A percentile compares a stretch with the other conserved stretches of the same genome.
phyloP scores from a whole-genome alignment of 2,797 vertebrate species.

The Diceros bicornis region DNA sequence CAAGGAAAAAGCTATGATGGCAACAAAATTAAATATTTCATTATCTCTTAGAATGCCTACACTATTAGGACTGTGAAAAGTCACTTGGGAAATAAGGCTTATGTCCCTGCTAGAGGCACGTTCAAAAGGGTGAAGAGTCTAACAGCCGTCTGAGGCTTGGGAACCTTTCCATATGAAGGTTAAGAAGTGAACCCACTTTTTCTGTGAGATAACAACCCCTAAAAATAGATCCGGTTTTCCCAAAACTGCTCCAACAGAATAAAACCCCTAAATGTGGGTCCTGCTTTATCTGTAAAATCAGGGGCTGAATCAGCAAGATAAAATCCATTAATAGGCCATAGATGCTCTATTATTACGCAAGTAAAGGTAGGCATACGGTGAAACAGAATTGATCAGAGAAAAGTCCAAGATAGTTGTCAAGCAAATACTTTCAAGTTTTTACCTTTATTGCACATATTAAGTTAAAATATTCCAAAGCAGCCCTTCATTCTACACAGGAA shows the following conservation, averaged over 20 bases:
- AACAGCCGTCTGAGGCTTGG: background rate
- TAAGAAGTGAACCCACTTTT: background rate
- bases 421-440: background rate
- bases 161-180: background rate
- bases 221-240: background rate
- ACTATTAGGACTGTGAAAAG: background rate
- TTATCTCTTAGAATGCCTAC: background rate
- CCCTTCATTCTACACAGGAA: background rate
- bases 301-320: background rate
- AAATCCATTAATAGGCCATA: conserved; percentile 42
- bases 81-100: background rate
- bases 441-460: background rate
- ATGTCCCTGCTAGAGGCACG: background rate
- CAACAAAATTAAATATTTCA: conserved; percentile 17
- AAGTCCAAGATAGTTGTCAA: background rate
- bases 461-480: background rate
- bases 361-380: background rate
- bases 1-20: conserved; percentile 4
- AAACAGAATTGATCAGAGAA: background rate
- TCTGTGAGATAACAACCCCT: background rate
- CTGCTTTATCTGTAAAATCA: conserved; percentile 30
- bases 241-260: background rate
- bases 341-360: background rate
- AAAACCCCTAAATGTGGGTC: background rate
- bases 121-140: background rate